Conservation (phyloP, 1,140 invertebrate genomes). For the Maconellicoccus hirsutus region DNA sequence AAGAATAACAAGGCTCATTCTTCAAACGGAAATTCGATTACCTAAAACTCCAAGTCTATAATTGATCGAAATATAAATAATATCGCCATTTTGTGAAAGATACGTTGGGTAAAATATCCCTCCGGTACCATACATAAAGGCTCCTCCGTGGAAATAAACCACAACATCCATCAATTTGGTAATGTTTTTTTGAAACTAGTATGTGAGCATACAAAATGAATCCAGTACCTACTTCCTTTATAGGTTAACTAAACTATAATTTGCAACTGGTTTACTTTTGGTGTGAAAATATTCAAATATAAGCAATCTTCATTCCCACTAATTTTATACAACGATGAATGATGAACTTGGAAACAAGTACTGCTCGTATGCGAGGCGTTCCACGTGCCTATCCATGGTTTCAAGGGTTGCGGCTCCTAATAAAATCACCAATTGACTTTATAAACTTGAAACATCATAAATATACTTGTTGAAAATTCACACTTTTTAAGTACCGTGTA, state of each 20-base stretch:
- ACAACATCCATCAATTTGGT: slow-evolving; percentile 36
- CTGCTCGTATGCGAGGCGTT: slow-evolving; percentile 25
- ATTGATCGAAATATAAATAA: slow-evolving; percentile 40
- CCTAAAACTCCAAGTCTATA: slow-evolving; percentile 37
- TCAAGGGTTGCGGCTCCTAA: slow-evolving; percentile 26
- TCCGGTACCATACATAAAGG: slow-evolving; percentile 43
- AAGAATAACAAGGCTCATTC: background rate
- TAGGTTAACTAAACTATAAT: too few relatives aligned
- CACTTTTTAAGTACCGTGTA: too few relatives aligned
- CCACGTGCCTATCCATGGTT: slow-evolving; percentile 28
- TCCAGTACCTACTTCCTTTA: too few relatives aligned
- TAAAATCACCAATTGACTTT: too few relatives aligned
- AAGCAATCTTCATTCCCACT: slow-evolving; percentile 31
- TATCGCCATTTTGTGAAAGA: slow-evolving; percentile 41
- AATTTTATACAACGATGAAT: background rate
- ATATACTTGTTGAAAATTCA: too few relatives aligned
- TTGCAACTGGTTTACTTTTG: slow-evolving; percentile 28
- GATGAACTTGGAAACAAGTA: slow-evolving; percentile 26
- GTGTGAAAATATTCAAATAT: slow-evolving; percentile 31
- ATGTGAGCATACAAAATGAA: too few relatives aligned
- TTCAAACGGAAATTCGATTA: slow-evolving; percentile 22
- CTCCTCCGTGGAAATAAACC: slow-evolving; percentile 46
- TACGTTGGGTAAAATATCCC: slow-evolving; percentile 40
- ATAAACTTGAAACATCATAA: too few relatives aligned
- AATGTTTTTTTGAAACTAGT: background rate